Percentiles rank a stretch among this genome's conserved stretches.
Conservation (phyloP, 1,140 invertebrate species). For the Drosophila tsacasi region DNA sequence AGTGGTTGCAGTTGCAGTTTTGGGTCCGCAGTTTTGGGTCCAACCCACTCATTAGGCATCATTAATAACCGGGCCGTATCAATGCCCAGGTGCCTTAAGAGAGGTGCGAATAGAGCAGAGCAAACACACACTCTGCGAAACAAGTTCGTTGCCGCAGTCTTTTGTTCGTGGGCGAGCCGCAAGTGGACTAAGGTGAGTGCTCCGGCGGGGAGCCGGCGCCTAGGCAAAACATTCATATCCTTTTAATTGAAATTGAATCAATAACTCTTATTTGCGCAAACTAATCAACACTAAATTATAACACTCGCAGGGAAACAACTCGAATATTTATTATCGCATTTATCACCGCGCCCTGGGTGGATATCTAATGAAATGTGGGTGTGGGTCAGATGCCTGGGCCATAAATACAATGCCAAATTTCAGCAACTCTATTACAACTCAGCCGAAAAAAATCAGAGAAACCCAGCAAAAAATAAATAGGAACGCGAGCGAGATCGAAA, state of each 20-base stretch:
- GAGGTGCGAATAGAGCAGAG: conserved; percentile 65
- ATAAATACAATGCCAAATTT: conserved; percentile 80
- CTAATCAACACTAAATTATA: conserved; percentile 84
- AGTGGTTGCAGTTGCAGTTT: conserved; percentile 41
- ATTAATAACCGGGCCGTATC: conserved; percentile 74
- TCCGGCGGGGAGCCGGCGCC: conserved; percentile 20
- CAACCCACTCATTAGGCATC: conserved; percentile 80
- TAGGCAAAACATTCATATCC: conserved; percentile 73
- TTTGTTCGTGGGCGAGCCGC: conserved; percentile 51
- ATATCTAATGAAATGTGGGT: conserved; percentile 42
- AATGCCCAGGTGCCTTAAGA: conserved; percentile 42
- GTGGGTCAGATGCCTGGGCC: conserved; percentile 52
- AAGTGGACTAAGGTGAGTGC: conserved; percentile 10
- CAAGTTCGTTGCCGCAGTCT: conserved; percentile 66
- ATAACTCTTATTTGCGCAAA: conserved; percentile 83
- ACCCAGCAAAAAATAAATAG: conserved; percentile 40
- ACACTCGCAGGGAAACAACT: conserved; percentile 80
- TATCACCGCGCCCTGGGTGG: conserved; percentile 72
- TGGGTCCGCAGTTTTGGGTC: conserved; percentile 30
- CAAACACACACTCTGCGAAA: conserved; percentile 41
- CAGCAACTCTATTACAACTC: conserved; percentile 80
- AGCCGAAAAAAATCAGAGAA: conserved; percentile 55
- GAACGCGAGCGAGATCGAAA: conserved; percentile 57
- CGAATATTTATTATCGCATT: conserved; percentile 83
- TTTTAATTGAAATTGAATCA: conserved; percentile 83